These are phyloP conservation scores for Pantherophis alleghaniensis DNA, from an alignment of 2,797 vertebrate species.

Conservation along the genomic window DNA sequence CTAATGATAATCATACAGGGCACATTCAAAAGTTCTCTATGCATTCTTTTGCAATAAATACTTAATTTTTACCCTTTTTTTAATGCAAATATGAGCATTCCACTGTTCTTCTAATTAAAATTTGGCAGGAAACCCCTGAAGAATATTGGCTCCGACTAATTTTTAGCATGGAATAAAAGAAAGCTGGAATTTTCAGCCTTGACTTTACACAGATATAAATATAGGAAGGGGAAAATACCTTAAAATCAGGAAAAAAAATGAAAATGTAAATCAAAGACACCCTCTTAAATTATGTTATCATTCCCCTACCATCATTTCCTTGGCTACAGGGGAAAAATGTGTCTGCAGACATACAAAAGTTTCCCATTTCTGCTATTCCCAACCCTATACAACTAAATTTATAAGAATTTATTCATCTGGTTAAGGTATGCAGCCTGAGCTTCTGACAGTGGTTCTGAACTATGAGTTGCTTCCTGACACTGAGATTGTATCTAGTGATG, in stretches of 20 bases:
- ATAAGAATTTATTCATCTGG: neutral
- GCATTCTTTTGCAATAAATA: neutral
- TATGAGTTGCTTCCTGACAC: neutral
- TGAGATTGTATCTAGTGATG: constrained; percentile 23
- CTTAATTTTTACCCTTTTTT: neutral
- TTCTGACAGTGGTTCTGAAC: constrained; percentile 25
- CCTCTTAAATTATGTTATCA: neutral
- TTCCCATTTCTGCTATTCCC: neutral
- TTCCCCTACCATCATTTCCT: neutral
- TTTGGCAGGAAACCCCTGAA: neutral
- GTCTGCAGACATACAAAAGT: neutral
- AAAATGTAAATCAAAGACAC: neutral
- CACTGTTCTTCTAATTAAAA: neutral
- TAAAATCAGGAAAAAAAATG: neutral
- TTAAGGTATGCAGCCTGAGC: neutral
- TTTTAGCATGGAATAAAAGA: neutral
- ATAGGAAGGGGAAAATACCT: neutral
- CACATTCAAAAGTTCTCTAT: neutral
- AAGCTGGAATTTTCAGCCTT: neutral
- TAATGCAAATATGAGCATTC: neutral
- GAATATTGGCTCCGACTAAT: neutral
- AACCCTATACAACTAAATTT: neutral
- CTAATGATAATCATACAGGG: neutral
- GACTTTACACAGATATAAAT: neutral
- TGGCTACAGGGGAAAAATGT: neutral